Conservation (phyloP, 2,113 vertebrate genomes). For the Stegastes partitus region DNA sequence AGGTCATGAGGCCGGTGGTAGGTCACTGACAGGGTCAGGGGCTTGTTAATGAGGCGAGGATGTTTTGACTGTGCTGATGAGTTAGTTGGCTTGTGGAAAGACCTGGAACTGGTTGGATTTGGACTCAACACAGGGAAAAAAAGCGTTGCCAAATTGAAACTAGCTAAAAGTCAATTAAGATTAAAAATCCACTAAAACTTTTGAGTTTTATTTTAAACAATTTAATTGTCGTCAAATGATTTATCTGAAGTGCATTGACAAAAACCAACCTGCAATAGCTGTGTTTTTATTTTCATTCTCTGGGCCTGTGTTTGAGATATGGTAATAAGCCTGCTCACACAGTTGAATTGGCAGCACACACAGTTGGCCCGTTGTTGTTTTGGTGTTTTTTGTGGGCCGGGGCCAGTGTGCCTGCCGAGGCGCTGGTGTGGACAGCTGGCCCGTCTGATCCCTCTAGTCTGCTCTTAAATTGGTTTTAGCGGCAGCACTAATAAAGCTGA, state of each 20-base stretch:
- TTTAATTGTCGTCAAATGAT: background rate
- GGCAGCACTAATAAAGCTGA: conserved; percentile 94
- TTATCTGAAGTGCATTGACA: background rate
- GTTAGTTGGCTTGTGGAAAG: background rate
- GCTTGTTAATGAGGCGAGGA: conserved; percentile 42
- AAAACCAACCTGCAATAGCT: background rate
- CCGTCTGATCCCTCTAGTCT: conserved; percentile 94
- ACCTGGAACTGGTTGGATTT: background rate
- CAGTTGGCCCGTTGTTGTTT: conserved; percentile 73
- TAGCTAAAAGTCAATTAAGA: background rate
- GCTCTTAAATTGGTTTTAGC: conserved; percentile 95
- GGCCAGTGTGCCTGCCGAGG: conserved; percentile 64
- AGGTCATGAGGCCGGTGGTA: conserved; percentile 46
- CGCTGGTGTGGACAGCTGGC: conserved; percentile 92
- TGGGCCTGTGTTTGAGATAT: conserved; percentile 53
- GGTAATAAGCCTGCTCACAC: conserved; percentile 78
- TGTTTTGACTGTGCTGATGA: conserved; percentile 35
- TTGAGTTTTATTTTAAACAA: background rate
- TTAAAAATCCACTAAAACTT: background rate
- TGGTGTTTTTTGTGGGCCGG: conserved; percentile 64
- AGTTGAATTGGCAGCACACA: conserved; percentile 77
- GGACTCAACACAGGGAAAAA: background rate
- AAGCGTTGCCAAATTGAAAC: background rate
- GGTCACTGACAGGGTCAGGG: conserved; percentile 55
- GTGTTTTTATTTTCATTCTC: conserved; percentile 19